These are phyloP conservation scores for Drosophila littoralis DNA, from an alignment of 1,140 invertebrate species.

Conservation along the genomic window DNA sequence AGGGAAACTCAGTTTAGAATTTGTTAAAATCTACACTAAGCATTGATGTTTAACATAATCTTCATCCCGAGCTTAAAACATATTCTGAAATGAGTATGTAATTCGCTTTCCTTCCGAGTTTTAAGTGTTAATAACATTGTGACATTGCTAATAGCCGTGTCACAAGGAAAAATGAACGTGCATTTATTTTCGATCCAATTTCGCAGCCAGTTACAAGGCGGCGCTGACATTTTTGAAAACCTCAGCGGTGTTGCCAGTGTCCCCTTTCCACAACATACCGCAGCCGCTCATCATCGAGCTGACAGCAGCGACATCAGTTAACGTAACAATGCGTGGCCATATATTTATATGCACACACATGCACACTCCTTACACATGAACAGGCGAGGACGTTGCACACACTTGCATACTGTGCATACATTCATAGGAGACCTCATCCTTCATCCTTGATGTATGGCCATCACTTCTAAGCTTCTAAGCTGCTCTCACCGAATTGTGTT, in stretches of 20 bases:
- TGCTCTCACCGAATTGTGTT: constrained; percentile 62
- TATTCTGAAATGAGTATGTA: neutral
- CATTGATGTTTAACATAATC: too few relatives aligned
- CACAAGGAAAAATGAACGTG: constrained; percentile 64
- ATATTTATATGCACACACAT: constrained; percentile 45
- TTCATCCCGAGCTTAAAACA: too few relatives aligned
- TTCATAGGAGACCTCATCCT: constrained; percentile 58
- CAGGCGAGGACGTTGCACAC: constrained; percentile 42
- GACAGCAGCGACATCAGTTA: constrained; percentile 69
- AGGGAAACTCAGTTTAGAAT: too few relatives aligned
- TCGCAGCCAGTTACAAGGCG: constrained; percentile 39
- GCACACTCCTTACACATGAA: constrained; percentile 3
- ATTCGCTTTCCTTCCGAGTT: neutral
- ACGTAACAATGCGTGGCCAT: constrained; percentile 57
- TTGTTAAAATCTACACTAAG: too few relatives aligned
- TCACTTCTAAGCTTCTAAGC: constrained; percentile 56
- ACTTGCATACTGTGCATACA: constrained; percentile 16
- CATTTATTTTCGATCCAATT: constrained; percentile 70
- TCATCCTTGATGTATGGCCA: constrained; percentile 75
- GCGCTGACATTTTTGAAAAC: constrained; percentile 66
- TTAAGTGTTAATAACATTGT: constrained; percentile 33
- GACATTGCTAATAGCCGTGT: constrained; percentile 30
- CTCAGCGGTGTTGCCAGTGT: constrained; percentile 31
- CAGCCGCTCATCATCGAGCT: constrained; percentile 33
- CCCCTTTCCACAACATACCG: neutral